Evolutionary conservation across 1,140 invertebrate genomes (phyloP).

Genomic region (Microplitis demolitor): DNA sequence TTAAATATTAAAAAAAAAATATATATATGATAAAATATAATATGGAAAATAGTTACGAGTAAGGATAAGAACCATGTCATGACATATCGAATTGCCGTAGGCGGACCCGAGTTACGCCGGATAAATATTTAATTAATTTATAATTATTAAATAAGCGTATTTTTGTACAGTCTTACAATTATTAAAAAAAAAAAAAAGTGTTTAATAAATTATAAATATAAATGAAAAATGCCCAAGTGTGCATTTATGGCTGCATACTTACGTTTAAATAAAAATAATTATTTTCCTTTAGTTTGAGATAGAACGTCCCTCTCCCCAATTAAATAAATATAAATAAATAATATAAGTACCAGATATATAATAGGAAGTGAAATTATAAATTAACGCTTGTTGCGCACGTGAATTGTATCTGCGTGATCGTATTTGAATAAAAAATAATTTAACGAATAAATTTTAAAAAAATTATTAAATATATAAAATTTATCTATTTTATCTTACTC

Average conservation of each 20-base stretch:
- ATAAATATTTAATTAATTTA: slow-evolving; percentile 43
- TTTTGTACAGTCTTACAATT: slow-evolving; percentile 59
- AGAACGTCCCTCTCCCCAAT: neutral
- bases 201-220: too few relatives aligned
- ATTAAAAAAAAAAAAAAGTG: neutral
- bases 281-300: neutral
- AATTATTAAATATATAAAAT: too few relatives aligned
- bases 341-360: neutral
- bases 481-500: too few relatives aligned
- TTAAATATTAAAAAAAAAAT: neutral
- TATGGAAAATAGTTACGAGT: slow-evolving; percentile 3
- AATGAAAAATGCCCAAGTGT: neutral
- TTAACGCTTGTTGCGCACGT: neutral
- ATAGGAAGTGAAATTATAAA: slow-evolving; percentile 8
- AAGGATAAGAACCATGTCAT: slow-evolving; percentile 46
- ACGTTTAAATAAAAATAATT: neutral
- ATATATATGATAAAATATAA: neutral
- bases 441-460: neutral
- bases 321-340: too few relatives aligned
- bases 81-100: slow-evolving; percentile 52
- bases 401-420: neutral
- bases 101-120: slow-evolving; percentile 43
- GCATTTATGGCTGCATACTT: neutral
- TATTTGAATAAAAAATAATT: neutral
- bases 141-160: slow-evolving; percentile 48